These are phyloP conservation scores for Carcina quercana DNA, from an alignment of 2,888 invertebrate species.

Conservation along the genomic window DNA sequence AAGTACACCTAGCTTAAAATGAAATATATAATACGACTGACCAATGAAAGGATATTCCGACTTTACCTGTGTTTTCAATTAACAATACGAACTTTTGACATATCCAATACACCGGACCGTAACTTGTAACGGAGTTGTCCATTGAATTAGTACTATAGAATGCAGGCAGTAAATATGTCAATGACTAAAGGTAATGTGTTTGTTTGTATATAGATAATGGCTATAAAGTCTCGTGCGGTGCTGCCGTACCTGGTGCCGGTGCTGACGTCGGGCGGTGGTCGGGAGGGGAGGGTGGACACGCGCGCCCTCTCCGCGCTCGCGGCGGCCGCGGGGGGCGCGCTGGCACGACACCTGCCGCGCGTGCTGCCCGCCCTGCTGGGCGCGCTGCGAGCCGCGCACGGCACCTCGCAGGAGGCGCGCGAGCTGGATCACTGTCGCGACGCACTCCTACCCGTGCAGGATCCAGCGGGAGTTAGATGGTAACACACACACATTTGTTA, in stretches of 20 bases:
- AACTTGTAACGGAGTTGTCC: too few relatives aligned
- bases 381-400: conserved; percentile 82
- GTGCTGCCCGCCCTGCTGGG: conserved; percentile 93
- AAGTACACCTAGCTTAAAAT: too few relatives aligned
- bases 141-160: too few relatives aligned
- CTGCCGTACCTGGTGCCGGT: conserved; percentile 95
- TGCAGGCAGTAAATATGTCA: too few relatives aligned
- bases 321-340: conserved; percentile 94
- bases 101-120: too few relatives aligned
- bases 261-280: conserved; percentile 22
- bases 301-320: conserved; percentile 95
- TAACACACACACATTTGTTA: too few relatives aligned
- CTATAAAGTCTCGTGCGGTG: conserved; percentile 95
- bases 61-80: too few relatives aligned
- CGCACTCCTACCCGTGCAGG: conserved; percentile 92
- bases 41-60: too few relatives aligned
- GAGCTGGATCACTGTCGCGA: conserved; percentile 95
- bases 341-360: conserved; percentile 91
- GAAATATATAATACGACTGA: too few relatives aligned
- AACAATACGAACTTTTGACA: too few relatives aligned
- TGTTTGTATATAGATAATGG: conserved; percentile 89
- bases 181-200: too few relatives aligned
- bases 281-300: conserved; percentile 80
- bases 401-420: conserved; percentile 76
- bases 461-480: conserved; percentile 90